phyloP scores from a whole-genome alignment of 1,140 invertebrate species.

The Drosophila athabasca region DNA sequence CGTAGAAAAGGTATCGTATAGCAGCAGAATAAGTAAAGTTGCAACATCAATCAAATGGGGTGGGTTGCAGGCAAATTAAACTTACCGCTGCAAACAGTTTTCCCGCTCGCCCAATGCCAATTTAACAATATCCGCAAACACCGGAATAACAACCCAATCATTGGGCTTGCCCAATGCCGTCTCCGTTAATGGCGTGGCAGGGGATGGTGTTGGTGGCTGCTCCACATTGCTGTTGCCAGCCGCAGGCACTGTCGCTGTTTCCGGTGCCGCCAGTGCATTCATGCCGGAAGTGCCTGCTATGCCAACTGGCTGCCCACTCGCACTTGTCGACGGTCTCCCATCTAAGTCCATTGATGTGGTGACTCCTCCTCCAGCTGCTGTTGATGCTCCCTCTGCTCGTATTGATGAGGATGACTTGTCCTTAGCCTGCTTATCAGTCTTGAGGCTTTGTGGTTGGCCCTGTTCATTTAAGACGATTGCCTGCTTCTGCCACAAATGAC shows the following conservation, averaged over 20 bases:
- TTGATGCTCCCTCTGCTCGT: slow-evolving; percentile 13
- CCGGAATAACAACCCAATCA: slow-evolving; percentile 83
- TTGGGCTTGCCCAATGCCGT: slow-evolving; percentile 59
- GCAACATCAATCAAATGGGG: slow-evolving; percentile 34
- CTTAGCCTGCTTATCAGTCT: slow-evolving; percentile 62
- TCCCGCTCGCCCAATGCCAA: slow-evolving; percentile 78
- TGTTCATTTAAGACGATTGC: slow-evolving; percentile 79
- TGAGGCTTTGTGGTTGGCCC: slow-evolving; percentile 43
- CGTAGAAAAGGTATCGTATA: too few relatives aligned
- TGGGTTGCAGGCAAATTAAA: slow-evolving; percentile 20
- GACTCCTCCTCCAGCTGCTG: too few relatives aligned
- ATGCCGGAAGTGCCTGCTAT: slow-evolving; percentile 57
- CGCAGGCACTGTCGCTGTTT: slow-evolving; percentile 27
- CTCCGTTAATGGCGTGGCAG: slow-evolving; percentile 31
- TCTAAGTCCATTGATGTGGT: slow-evolving; percentile 26
- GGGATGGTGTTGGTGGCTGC: slow-evolving; percentile 20
- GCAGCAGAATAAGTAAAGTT: not conserved
- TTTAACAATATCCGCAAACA: slow-evolving; percentile 83
- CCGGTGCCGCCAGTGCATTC: slow-evolving; percentile 33
- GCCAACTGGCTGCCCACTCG: slow-evolving; percentile 36
- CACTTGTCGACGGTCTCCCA: slow-evolving; percentile 45
- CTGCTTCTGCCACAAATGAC: slow-evolving; percentile 82
- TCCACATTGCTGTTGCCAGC: slow-evolving; percentile 34
- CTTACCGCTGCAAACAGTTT: slow-evolving; percentile 80
- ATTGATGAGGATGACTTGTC: slow-evolving; percentile 37